A percentile compares a stretch with the other conserved stretches of the same genome.
Evolutionary conservation across 2,888 invertebrate genomes (phyloP).

Genomic region (Helleia helle): DNA sequence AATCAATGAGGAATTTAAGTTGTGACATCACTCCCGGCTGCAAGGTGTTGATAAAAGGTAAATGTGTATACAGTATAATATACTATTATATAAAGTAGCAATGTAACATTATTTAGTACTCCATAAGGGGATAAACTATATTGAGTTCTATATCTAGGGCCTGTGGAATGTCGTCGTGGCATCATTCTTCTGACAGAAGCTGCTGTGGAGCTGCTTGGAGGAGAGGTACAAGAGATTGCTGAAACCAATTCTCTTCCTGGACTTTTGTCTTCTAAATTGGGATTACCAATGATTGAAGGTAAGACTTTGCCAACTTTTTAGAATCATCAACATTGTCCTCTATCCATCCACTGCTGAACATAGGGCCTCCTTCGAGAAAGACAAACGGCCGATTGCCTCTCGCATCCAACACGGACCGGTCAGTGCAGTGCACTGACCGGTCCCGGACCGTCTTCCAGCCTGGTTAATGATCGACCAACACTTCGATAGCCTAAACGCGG

Average conservation of each 20-base stretch:
- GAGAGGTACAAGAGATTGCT: slow-evolving; percentile 79
- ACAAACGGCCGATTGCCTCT: no score
- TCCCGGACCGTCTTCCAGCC: no score
- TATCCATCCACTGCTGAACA: no score
- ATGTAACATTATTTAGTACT: no score
- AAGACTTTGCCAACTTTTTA: background rate
- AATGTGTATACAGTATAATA: background rate
- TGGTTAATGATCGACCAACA: no score
- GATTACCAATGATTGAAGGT: slow-evolving; percentile 53
- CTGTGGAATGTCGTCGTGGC: slow-evolving; percentile 80
- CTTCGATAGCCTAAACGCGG: no score
- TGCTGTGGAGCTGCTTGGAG: slow-evolving; percentile 78
- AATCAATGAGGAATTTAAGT: slow-evolving; percentile 70
- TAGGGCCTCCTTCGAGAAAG: no score
- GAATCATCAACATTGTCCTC: no score
- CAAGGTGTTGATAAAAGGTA: slow-evolving; percentile 76
- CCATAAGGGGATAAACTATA: background rate
- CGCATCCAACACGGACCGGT: no score
- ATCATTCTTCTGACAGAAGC: slow-evolving; percentile 77
- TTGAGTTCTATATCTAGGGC: slow-evolving; percentile 51
- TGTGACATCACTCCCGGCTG: slow-evolving; percentile 75
- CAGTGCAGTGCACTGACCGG: no score
- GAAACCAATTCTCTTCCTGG: slow-evolving; percentile 75
- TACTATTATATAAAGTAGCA: no score
- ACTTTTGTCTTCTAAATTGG: slow-evolving; percentile 72